A percentile compares a stretch with the other conserved stretches of the same genome.
These are phyloP conservation scores for Periophthalmus modestus DNA, from an alignment of 2,113 vertebrate genomes.

Conservation along the genomic window DNA sequence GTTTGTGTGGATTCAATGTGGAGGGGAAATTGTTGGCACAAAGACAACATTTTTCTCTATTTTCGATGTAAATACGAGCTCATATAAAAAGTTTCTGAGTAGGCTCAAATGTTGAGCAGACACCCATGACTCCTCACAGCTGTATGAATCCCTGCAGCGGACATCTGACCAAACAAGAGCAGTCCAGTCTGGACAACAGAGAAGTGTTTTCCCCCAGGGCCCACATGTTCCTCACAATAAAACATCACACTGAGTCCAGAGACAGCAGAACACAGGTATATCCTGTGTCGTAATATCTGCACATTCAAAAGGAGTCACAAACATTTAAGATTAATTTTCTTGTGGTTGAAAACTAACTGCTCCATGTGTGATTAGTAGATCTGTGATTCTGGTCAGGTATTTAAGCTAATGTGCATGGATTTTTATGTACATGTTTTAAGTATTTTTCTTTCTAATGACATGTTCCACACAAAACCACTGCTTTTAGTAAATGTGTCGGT, in stretches of 20 bases:
- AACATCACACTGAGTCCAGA: constrained; percentile 4
- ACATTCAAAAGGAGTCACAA: neutral
- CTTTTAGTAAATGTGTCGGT: too few species aligned
- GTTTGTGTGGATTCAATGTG: neutral
- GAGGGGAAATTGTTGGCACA: neutral
- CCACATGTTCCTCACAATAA: constrained; percentile 37
- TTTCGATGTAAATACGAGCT: neutral
- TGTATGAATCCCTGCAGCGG: constrained; percentile 39
- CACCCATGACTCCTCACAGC: constrained; percentile 31
- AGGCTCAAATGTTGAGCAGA: constrained; percentile 33
- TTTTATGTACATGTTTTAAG: neutral
- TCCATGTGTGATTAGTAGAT: neutral
- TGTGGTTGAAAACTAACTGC: neutral
- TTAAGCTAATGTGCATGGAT: neutral
- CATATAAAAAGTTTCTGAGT: constrained; percentile 21
- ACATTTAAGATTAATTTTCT: neutral
- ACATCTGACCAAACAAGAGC: constrained; percentile 73
- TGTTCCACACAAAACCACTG: neutral
- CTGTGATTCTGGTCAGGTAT: neutral
- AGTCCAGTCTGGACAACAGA: constrained; percentile 47
- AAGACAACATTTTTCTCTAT: constrained; percentile 1
- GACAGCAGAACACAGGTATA: constrained; percentile 13
- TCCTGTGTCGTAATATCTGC: constrained; percentile 9
- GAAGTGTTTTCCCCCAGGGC: constrained; percentile 20
- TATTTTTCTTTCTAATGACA: neutral